Evolutionary conservation across 2,113 vertebrate species (phyloP), one percentile per base, ranked within the genome.

Genomic region (Cyprinodon variegatus): DNA sequence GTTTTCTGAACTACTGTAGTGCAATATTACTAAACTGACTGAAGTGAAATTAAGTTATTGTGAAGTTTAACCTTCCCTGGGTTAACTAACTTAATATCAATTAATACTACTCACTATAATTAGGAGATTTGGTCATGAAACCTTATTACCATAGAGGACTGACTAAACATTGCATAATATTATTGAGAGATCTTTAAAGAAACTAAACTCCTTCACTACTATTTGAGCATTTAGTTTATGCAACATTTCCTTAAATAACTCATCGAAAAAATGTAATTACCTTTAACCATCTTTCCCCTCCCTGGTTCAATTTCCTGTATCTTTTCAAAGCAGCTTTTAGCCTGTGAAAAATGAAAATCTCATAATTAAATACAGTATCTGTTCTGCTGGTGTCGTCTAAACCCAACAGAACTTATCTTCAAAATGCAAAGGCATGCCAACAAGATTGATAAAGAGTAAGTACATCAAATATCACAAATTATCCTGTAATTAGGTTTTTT

Each of bases 261-360:
- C 14, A 10, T 63, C 13, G 41, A 63, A 74, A 45, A 53, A 57
- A 39, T 14, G 5, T 57, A 43, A 63, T 71, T 93, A 95, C 95
- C 93, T 94, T 93, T 93, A 2, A 91, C 85, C 73, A 94, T 83
- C 14, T 84, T 88, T 61, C 89, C 79, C 53, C 11, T 90, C 45
- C 65, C 81, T 60, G 92, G 89, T 45, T 94, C 91, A 64, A 94
- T 92, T 67, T 92, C 85, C 68, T 82, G 11, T 70, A 94, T 89
- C 76, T 91, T 94, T 82, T 89, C 82, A 89, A 93, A 95, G 79
- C 92, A 93, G 11, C 65, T 79, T 78, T 91, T 93, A 15, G 93
- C 88, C 95, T 96, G 70, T 71, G 76, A 81, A 68, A 76, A 70
- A 87, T 22, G 62, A 36, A 71, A 41, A 7, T 3, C 45, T 61